These are phyloP conservation scores for Tanytarsus gracilentus DNA, from an alignment of 2,888 invertebrate species.

Conservation along the genomic window DNA sequence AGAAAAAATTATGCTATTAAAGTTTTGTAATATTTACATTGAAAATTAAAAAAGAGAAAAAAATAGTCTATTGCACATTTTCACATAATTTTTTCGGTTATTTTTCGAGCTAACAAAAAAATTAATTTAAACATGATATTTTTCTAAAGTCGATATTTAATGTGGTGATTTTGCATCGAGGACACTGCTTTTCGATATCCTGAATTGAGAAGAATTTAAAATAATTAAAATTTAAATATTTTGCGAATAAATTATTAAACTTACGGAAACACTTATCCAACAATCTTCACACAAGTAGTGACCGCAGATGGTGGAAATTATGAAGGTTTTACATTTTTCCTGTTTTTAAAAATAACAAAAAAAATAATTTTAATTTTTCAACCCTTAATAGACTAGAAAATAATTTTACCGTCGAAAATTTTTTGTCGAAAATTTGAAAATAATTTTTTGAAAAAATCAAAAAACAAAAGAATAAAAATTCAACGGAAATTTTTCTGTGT, in stretches of 20 bases:
- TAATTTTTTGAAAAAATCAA: too few relatives aligned
- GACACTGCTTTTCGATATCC: constrained; percentile 24
- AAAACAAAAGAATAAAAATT: too few relatives aligned
- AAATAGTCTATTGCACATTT: too few relatives aligned
- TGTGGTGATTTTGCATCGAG: constrained; percentile 20
- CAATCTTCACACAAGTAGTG: constrained; percentile 26
- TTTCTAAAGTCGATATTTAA: constrained; percentile 27
- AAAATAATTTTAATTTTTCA: not conserved
- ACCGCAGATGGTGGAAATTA: constrained; percentile 23
- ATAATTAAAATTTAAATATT: not conserved
- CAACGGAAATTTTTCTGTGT: too few relatives aligned
- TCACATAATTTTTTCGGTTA: not conserved
- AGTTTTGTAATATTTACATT: too few relatives aligned
- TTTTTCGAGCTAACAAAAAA: not conserved
- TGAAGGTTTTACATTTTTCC: constrained; percentile 28
- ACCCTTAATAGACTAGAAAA: too few relatives aligned
- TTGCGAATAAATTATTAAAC: not conserved
- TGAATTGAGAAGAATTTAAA: too few relatives aligned
- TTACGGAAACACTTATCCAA: constrained; percentile 25
- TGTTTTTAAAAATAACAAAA: not conserved
- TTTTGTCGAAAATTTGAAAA: not conserved
- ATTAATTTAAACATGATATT: constrained; percentile 27
- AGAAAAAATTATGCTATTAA: not conserved
- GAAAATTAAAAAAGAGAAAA: too few relatives aligned
- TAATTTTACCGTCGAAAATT: not conserved